Conservation (phyloP, 2,888 invertebrate genomes). For the Drosophila yooni region DNA sequence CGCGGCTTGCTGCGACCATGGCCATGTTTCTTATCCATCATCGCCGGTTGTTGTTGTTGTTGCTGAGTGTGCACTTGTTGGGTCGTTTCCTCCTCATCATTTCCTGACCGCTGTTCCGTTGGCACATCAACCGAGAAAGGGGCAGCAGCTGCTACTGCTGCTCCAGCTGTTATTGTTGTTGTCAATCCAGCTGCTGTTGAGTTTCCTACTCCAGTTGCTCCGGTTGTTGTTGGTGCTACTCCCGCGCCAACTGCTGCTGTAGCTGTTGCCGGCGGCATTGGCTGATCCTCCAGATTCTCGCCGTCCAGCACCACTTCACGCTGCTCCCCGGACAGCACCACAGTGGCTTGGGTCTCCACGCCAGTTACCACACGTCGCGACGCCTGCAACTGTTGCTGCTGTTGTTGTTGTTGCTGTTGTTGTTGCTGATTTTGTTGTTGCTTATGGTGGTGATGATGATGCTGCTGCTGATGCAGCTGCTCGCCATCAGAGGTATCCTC, state of each 20-base stretch:
- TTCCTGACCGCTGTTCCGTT: neutral
- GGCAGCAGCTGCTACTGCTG: constrained; percentile 17
- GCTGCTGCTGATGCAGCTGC: constrained; percentile 35
- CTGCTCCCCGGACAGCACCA: constrained; percentile 82
- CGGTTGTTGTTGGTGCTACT: constrained; percentile 19
- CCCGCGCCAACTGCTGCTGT: constrained; percentile 6
- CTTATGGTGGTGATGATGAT: constrained; percentile 25
- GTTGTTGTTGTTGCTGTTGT: constrained; percentile 46
- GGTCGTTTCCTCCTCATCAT: constrained; percentile 27
- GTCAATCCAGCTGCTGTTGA: constrained; percentile 5
- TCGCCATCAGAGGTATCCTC: constrained; percentile 83
- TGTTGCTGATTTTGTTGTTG: constrained; percentile 33
- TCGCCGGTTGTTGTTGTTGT: constrained; percentile 46
- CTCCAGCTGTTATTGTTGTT: constrained; percentile 19
- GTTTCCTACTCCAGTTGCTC: constrained; percentile 3
- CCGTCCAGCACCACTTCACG: constrained; percentile 87
- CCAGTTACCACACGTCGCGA: constrained; percentile 61
- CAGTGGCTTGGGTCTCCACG: constrained; percentile 83
- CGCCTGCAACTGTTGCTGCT: constrained; percentile 56
- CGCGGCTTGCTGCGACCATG: constrained; percentile 36
- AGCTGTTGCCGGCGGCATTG: constrained; percentile 17
- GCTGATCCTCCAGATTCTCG: constrained; percentile 86
- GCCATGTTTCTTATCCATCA: constrained; percentile 32
- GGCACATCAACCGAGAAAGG: neutral
- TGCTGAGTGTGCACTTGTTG: constrained; percentile 16